phyloP scores from a whole-genome alignment of 2,797 vertebrate genomes.

The Tangara arthus region DNA sequence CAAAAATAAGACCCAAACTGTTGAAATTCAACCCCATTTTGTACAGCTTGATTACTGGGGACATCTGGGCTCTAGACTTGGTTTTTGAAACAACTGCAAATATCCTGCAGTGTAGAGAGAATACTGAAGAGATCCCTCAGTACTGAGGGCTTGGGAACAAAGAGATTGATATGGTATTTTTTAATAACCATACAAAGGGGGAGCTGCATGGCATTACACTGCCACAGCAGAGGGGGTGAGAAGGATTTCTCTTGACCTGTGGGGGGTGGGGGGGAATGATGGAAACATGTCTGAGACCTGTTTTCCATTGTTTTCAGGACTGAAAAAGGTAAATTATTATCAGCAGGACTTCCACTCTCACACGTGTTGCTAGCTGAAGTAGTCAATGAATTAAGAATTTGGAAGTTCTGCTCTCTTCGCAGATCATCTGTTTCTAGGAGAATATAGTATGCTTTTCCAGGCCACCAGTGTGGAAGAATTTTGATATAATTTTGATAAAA shows the following conservation, averaged over 20 bases:
- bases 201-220: neutral
- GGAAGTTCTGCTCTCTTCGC: neutral
- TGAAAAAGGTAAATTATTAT: neutral
- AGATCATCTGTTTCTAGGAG: neutral
- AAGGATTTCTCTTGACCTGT: neutral
- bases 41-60: neutral
- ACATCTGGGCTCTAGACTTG: neutral
- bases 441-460: neutral
- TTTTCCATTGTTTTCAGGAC: neutral
- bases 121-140: neutral
- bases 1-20: neutral
- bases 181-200: neutral
- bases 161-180: neutral
- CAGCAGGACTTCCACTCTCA: neutral
- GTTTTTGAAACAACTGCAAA: neutral
- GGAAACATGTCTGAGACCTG: neutral
- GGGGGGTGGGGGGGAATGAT: neutral
- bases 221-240: neutral
- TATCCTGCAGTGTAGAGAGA: neutral
- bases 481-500: neutral
- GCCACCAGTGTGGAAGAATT: neutral
- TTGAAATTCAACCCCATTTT: neutral
- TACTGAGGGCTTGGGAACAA: neutral
- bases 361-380: neutral
- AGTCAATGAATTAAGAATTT: neutral